phyloP scores from a whole-genome alignment of 1,140 invertebrate species.

The Leptinotarsa texana region DNA sequence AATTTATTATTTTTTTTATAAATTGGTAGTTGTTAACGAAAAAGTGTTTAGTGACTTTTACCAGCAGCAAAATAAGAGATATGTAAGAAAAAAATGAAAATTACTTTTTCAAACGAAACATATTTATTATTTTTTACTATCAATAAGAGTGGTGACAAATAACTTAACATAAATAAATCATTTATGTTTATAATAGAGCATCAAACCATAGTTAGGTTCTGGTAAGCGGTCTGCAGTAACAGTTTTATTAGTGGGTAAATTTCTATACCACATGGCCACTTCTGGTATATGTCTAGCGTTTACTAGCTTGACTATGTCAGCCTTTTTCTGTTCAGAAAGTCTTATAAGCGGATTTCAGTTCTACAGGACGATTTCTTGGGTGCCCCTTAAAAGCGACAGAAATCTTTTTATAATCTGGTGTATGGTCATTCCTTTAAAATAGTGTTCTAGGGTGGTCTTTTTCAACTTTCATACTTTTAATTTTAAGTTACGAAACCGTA shows the following conservation, averaged over 20 bases:
- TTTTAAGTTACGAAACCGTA: not conserved
- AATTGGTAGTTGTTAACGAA: too few species aligned
- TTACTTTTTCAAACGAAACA: too few species aligned
- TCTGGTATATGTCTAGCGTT: not conserved
- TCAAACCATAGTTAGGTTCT: not conserved
- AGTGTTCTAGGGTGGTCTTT: not conserved
- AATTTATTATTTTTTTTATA: too few species aligned
- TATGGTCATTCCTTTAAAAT: not conserved
- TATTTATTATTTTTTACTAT: too few species aligned
- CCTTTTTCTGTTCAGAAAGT: slow-evolving; percentile 4
- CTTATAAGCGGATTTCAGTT: not conserved
- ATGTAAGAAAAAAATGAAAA: too few species aligned
- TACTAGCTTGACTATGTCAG: slow-evolving; percentile 8
- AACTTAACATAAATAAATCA: too few species aligned
- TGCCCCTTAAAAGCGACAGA: too few species aligned
- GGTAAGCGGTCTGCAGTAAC: not conserved
- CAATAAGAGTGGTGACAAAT: too few species aligned
- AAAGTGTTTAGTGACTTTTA: too few species aligned
- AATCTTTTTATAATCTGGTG: too few species aligned
- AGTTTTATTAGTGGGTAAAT: slow-evolving; percentile 1
- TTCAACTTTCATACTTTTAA: not conserved
- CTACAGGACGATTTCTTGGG: not conserved
- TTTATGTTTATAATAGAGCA: too few species aligned
- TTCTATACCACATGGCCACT: not conserved
- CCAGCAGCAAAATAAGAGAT: too few species aligned